Base-by-base conservation (phyloP, 2,888 invertebrate genomes). In the Lypha dubia region DNA sequence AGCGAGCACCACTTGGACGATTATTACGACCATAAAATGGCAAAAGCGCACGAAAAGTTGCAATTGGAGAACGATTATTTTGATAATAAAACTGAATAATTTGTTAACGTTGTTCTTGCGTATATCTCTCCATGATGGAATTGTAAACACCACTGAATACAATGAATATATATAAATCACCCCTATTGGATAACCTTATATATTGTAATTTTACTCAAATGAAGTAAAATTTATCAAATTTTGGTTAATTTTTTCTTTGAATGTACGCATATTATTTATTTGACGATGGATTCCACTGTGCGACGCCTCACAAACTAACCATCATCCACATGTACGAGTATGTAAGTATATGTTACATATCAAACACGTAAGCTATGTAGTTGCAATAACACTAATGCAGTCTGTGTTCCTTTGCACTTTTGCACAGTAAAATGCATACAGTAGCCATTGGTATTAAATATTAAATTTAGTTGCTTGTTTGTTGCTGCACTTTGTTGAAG, bases 371-470 rank as follows among this genome's bases (percentile, higher is more conserved):
- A 24, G 58, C 9, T 60, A 46, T 77, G 28, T 68, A 60, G 76
- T 68, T 38, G 7, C 49, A 49, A 58, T 49, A 77, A 49, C 15
- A 60, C 49, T 67, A 49, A 49, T 32, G 44, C 51, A 58, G 38
- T 44, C 44, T 63, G 74, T 74, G 38, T 65, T 73, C 20, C 41
- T 68, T 79, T 46, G 79, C 63, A 65, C 79, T 62, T 83, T 65
- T 44, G 15, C 32, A 35, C 56, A 63, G 44, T 24, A 20, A 44
- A 28, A 71, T n/a, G 3, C 75, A 58, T 53, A 80, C 84, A 81
- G 84, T 81, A 84, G 84, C 81, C 41, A 60, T 58, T 46, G 63
- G 46, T 46, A 22, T 56, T 13, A 24, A 70, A 15, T 53, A 62
- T 51, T 38, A n/a, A 7, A 49, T 35, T 46, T 32, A 24, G 15